Base-by-base conservation (phyloP, 2,113 vertebrate genomes). In the Stercorarius parasiticus region DNA sequence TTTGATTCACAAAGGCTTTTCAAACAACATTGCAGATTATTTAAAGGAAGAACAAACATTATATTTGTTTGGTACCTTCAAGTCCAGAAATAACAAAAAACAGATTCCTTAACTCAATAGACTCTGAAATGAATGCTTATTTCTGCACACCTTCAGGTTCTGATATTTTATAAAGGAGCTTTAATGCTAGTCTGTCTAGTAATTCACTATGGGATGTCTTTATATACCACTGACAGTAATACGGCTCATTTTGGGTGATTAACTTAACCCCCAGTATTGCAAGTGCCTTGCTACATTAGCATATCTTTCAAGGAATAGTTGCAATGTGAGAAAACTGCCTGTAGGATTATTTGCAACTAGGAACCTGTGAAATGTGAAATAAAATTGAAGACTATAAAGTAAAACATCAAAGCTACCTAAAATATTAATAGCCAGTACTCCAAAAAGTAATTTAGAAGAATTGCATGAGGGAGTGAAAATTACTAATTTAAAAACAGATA, bases 341-440 rank as follows among this genome's bases (percentile, higher is more conserved):
- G 94, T 98, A 98, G 98, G 98, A 98, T 98, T 98, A 98, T 98
- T 98, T 98, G 97, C 97, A 96, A 96, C 98, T 96, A 97, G 97
- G 71, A 98, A 98, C 97, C 97, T 98, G 98, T 98, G 98, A 98
- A 98, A 98, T 98, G 97, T 98, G 98, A 98, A 98, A 98, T 97
- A 98, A 98, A 98, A 98, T 97, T 97, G 97, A 98, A 98, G 97
- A 98, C 95, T 98, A 96, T 98, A 98, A 98, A 98, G 97, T 97
- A 98, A 97, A 98, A 98, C 97, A 98, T 98, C 98, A 98, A 98
- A 98, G 98, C 95, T 93, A 97, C 96, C 98, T 98, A 97, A 98
- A 98, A 98, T 98, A 98, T 98, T 98, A 98, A 98, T 98, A 98
- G 97, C 94, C 86, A 96, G 90, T 95, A 97, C 96, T 98, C 97